These are phyloP conservation scores for Gila orcuttii DNA, from an alignment of 2,113 vertebrate species.

Conservation along the genomic window DNA sequence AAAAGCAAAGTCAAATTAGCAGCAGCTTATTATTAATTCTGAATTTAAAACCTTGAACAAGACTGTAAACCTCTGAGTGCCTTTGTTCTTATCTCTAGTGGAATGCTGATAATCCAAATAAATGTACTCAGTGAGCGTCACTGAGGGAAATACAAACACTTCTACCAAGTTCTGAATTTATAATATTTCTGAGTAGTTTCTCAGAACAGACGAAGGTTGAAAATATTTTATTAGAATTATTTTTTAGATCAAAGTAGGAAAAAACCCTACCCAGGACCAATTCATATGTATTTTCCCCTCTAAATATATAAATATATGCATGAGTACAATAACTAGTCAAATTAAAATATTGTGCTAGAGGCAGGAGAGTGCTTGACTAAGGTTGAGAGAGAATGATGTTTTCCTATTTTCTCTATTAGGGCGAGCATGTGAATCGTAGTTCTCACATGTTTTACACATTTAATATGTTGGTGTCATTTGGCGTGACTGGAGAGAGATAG, in stretches of 20 bases:
- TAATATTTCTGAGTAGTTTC: conserved; percentile 74
- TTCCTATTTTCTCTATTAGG: conserved; percentile 46
- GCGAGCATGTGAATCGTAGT: conserved; percentile 40
- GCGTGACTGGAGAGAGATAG: conserved; percentile 43
- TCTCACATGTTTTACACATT: conserved; percentile 37
- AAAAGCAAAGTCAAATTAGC: conserved; percentile 77
- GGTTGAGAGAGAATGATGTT: conserved; percentile 39
- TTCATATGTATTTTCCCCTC: conserved; percentile 56
- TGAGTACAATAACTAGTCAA: conserved; percentile 56
- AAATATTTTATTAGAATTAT: conserved; percentile 76
- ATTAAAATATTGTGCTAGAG: conserved; percentile 41
- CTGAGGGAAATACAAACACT: conserved; percentile 73
- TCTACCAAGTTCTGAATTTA: conserved; percentile 76
- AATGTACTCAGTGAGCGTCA: conserved; percentile 73
- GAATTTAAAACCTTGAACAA: conserved; percentile 73
- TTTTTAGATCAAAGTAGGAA: conserved; percentile 68
- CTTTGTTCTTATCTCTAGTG: conserved; percentile 75
- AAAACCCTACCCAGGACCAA: conserved; percentile 64
- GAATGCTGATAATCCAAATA: conserved; percentile 80
- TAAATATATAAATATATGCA: conserved; percentile 65
- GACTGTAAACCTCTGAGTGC: conserved; percentile 70
- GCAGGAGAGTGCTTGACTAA: conserved; percentile 52
- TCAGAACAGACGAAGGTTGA: conserved; percentile 69
- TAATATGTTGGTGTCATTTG: conserved; percentile 28
- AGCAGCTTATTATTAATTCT: conserved; percentile 76